A percentile compares a stretch with the other conserved stretches of the same genome.
These are phyloP conservation scores for Porphyrio hochstetteri DNA, from an alignment of 2,113 vertebrate genomes.

Conservation along the genomic window DNA sequence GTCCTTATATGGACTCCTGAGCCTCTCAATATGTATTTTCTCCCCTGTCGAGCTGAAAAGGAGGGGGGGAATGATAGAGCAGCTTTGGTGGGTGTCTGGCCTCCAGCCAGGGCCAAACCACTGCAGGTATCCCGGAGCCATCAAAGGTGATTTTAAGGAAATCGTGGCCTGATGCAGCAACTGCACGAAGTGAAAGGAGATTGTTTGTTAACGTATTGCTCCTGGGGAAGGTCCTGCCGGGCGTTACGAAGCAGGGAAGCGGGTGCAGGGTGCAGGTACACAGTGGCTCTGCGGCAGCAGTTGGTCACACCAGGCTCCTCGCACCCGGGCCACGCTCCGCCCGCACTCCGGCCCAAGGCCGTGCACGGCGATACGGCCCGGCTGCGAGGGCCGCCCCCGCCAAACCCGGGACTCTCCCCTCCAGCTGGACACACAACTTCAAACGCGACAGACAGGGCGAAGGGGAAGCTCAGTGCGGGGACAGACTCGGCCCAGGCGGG, in stretches of 20 bases:
- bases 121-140: neutral
- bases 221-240: neutral
- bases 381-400: neutral
- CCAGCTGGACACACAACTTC: fast-evolving
- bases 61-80: too few species aligned
- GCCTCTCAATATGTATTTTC: too few species aligned
- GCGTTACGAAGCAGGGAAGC: neutral
- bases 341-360: fast-evolving
- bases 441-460: fast-evolving
- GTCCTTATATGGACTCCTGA: too few species aligned
- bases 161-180: neutral
- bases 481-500: fast-evolving
- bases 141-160: neutral
- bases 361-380: fast-evolving
- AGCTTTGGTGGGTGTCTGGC: too few species aligned
- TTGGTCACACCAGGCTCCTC: fast-evolving
- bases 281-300: neutral
- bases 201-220: too few species aligned
- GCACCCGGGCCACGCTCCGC: fast-evolving
- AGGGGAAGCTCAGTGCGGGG: fast-evolving
- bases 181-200: fast-evolving
- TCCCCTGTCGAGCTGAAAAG: too few species aligned
- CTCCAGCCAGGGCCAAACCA: too few species aligned
- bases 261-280: fast-evolving
- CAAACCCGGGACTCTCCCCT: neutral